Percentiles rank a stretch among this genome's conserved stretches.
Conservation (phyloP, 1,140 invertebrate genomes). For the Onthophagus taurus region DNA sequence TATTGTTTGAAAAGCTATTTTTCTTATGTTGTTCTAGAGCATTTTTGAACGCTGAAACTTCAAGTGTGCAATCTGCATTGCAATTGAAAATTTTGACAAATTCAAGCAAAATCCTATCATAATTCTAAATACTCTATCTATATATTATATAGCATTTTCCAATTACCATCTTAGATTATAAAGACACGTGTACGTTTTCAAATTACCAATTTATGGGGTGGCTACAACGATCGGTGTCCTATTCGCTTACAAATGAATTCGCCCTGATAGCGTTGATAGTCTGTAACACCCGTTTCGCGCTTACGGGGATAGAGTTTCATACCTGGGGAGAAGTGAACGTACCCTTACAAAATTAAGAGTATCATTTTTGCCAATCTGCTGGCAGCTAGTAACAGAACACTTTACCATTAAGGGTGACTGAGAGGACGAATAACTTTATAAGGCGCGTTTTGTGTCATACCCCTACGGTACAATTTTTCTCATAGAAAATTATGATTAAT, state of each 20-base stretch:
- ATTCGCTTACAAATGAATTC: neutral
- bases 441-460: no score
- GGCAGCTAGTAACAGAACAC: no score
- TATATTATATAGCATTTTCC: no score
- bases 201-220: neutral
- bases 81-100: no score
- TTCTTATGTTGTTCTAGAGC: no score
- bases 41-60: no score
- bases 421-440: neutral
- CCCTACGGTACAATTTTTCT: neutral
- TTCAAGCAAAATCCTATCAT: no score
- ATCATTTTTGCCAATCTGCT: neutral
- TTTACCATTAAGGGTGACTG: neutral
- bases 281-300: neutral
- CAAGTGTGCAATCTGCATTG: no score
- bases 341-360: neutral
- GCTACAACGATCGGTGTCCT: neutral
- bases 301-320: neutral
- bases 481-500: neutral
- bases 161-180: no score
- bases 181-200: neutral
- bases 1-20: no score
- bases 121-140: no score
- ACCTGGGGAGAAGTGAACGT: neutral
- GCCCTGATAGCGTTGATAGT: neutral